These are phyloP conservation scores for Synergus laeviventris DNA, from an alignment of 2,888 invertebrate genomes.

Conservation along the genomic window DNA sequence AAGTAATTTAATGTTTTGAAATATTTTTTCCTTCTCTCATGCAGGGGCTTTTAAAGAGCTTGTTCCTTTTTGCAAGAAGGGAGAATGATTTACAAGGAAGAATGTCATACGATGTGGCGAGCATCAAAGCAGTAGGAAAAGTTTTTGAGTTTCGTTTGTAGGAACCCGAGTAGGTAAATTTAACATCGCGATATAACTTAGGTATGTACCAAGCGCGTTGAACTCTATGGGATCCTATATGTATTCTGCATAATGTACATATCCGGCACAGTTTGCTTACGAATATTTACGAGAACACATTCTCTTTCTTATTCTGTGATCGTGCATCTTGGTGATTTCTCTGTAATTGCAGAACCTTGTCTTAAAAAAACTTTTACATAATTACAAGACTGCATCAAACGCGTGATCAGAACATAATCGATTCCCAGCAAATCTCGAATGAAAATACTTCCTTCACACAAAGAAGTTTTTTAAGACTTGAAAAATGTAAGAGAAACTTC, in stretches of 20 bases:
- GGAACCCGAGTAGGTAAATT: conserved; percentile 35
- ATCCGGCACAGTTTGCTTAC: conserved; percentile 35
- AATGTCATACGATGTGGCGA: background rate
- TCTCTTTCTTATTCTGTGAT: conserved; percentile 22
- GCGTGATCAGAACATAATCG: background rate
- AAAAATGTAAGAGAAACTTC: background rate
- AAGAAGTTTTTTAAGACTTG: background rate
- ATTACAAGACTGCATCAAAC: background rate
- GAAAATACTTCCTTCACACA: background rate
- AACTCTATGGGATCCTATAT: conserved; percentile 38
- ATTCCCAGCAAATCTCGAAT: background rate
- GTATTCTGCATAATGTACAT: conserved; percentile 39
- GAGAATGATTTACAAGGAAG: background rate
- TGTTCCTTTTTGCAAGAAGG: background rate
- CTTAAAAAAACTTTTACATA: background rate
- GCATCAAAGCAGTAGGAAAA: conserved; percentile 12
- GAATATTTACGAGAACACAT: conserved; percentile 32
- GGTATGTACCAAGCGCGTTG: conserved; percentile 39
- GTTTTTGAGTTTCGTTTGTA: conserved; percentile 33
- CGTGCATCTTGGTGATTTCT: conserved; percentile 11
- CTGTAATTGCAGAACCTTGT: conserved; percentile 2
- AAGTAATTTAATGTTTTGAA: background rate
- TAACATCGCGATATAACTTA: conserved; percentile 41
- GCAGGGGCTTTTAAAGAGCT: background rate
- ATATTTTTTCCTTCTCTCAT: background rate